Base-by-base conservation (phyloP, 1,140 invertebrate genomes). In the Kradibia gibbosae region DNA sequence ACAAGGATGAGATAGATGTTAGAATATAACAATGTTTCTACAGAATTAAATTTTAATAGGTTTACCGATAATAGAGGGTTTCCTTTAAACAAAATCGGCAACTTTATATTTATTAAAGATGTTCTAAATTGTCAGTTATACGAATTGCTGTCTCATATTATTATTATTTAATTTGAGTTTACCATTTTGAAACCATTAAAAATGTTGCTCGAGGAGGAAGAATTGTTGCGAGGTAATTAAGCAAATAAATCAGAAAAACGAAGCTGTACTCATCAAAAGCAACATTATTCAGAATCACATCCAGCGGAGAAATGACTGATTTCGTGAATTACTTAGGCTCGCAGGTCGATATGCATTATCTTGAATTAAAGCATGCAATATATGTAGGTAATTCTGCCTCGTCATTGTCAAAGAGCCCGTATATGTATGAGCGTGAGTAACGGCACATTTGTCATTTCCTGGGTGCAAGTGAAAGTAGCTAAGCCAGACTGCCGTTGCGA, bases 371-470 rank as follows among this genome's bases (percentile, higher is more conserved):
- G 53, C 15, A 22, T n/a, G 34, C 39, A 39, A 28, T 39, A 67
- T 39, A 67, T 36, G 62, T 34, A 22, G 1, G 1, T 75, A 75
- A 57, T 75, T 75, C 53, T 39, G 34, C 45, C 25, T 45, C 48
- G 45, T 42, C 70, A 28, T 42, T 45, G 42, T 45, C 42, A 50
- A 28, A 25, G 48, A 4, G 45, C 7, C 20, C 48, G 8, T 20
- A 28, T 25, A 0, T 10, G 57, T 1, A 13, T 25, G 55, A 11
- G 55, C 15, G 57, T 3, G 34, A 17, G 53, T 28, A 25, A 11
- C 42, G 31, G 39, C 55, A 53, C 55, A 80, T 80, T 80, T 73
- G 78, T 73, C 67, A 53, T 80, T 80, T 80, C 39, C 70, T 55
- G 50, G 28, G 62, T 48, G 48, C 31, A 17, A 48, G 78, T 80